A percentile compares a stretch with the other conserved stretches of the same genome.
Evolutionary conservation across 2,888 invertebrate genomes (phyloP).

Genomic region (Melanargia galathea): DNA sequence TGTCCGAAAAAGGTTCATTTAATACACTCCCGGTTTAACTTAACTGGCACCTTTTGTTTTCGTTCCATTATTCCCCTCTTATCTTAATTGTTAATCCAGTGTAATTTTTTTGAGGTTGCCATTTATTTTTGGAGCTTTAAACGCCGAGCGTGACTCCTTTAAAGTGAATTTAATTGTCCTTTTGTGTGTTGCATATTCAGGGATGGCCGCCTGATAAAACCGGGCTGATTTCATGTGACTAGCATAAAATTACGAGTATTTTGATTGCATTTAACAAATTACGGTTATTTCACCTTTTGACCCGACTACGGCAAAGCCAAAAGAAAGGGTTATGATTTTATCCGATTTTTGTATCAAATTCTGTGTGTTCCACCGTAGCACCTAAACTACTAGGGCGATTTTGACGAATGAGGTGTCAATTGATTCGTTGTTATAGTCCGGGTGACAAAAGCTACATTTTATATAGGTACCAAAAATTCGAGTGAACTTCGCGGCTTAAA

Average conservation of each 20-base stretch:
- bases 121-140: constrained; percentile 16
- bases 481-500: no score
- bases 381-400: no score
- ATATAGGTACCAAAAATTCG: no score
- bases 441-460: no score
- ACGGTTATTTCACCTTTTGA: no score
- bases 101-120: constrained; percentile 21
- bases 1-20: constrained; percentile 10
- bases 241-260: no score
- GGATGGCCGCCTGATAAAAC: neutral
- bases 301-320: no score
- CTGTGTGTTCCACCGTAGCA: no score
- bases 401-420: no score
- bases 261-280: neutral
- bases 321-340: no score
- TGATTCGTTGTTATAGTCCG: no score
- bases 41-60: constrained; percentile 34
- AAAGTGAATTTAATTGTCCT: constrained; percentile 21
- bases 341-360: no score
- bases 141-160: constrained; percentile 12
- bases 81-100: constrained; percentile 40
- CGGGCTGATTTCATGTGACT: neutral
- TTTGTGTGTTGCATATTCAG: constrained; percentile 16
- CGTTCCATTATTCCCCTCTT: constrained; percentile 36
- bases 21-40: constrained; percentile 15